Evolutionary conservation across 2,797 vertebrate genomes (phyloP).

Genomic region (Danio kyathit): DNA sequence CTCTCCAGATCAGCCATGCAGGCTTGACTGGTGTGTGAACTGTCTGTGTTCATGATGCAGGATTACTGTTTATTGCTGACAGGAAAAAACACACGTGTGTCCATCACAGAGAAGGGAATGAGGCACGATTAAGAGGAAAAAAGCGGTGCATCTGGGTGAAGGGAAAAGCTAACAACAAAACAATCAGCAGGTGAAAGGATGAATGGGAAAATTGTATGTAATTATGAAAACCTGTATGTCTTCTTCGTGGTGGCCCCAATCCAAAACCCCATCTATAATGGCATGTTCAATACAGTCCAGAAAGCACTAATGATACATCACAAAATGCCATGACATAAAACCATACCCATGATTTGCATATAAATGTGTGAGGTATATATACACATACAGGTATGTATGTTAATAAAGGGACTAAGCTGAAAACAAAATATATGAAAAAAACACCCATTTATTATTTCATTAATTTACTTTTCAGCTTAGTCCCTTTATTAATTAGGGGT

Average conservation of each 20-base stretch:
- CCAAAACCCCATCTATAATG: slow-evolving; percentile 8
- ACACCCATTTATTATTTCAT: too few relatives aligned
- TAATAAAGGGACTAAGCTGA: too few relatives aligned
- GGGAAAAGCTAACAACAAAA: neutral
- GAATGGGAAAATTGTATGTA: neutral
- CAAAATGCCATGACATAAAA: neutral
- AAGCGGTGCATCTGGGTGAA: neutral
- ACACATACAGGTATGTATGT: too few relatives aligned
- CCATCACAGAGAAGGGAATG: neutral
- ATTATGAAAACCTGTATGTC: neutral
- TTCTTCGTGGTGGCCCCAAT: neutral
- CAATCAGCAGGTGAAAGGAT: neutral
- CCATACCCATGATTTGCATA: neutral
- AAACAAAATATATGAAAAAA: too few relatives aligned
- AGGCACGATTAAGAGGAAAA: neutral
- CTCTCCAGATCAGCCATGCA: slow-evolving; percentile 1
- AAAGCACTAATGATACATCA: neutral
- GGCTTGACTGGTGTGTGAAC: neutral
- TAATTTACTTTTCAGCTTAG: too few relatives aligned
- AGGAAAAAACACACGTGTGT: neutral
- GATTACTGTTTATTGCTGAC: neutral
- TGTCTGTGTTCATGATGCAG: neutral
- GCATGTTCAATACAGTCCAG: neutral
- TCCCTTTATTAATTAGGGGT: too few relatives aligned
- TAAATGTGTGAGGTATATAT: neutral